Percentiles rank a stretch among this genome's conserved stretches.
phyloP scores from a whole-genome alignment of 2,888 invertebrate species.

The Conops quadrifasciatus region DNA sequence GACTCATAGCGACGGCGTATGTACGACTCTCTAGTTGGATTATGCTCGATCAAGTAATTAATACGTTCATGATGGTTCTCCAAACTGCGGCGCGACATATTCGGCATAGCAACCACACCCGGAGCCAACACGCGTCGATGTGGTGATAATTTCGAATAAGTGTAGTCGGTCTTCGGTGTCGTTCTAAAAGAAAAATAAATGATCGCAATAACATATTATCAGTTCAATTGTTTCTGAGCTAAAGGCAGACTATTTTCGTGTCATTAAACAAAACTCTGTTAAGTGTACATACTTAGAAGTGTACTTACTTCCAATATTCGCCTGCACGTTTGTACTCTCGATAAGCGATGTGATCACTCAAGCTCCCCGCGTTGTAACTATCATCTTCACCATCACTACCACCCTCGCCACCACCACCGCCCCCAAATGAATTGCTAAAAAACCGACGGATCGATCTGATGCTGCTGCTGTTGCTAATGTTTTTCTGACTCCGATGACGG shows the following conservation, averaged over 20 bases:
- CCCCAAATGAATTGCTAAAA: conserved; percentile 40
- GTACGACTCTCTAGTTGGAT: conserved; percentile 60
- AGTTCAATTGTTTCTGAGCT: not conserved
- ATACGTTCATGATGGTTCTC: conserved; percentile 70
- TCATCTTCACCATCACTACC: conserved; percentile 25
- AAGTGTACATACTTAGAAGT: no score
- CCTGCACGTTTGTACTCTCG: conserved; percentile 79
- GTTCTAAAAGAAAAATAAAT: conserved; percentile 68
- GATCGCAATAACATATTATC: not conserved
- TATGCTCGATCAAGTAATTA: conserved; percentile 57
- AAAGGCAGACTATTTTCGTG: not conserved
- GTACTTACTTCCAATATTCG: conserved; percentile 85
- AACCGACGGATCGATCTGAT: conserved; percentile 42
- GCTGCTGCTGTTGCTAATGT: conserved; percentile 34
- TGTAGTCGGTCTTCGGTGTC: conserved; percentile 91
- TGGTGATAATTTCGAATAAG: conserved; percentile 83
- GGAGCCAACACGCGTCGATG: conserved; percentile 82
- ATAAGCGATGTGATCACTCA: conserved; percentile 71
- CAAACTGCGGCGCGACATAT: conserved; percentile 84
- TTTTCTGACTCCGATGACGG: conserved; percentile 28
- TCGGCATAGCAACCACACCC: conserved; percentile 84
- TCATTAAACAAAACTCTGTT: not conserved
- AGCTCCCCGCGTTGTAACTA: conserved; percentile 45
- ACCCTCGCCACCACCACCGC: not conserved
- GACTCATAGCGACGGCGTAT: conserved; percentile 62